Conservation (phyloP, 2,113 vertebrate species). For the Passer montanus region DNA sequence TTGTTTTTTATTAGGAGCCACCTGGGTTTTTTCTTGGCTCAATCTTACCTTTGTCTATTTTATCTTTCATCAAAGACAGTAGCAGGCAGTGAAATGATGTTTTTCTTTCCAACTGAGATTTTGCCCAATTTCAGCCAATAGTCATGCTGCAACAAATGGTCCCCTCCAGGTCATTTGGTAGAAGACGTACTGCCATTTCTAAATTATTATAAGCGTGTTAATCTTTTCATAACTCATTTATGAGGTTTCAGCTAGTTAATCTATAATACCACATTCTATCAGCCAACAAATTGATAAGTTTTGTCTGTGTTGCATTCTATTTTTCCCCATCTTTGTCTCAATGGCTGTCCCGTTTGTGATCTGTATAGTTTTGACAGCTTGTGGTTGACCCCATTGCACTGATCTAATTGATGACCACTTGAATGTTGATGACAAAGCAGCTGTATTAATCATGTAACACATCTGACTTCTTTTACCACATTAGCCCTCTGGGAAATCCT, state of each 20-base stretch:
- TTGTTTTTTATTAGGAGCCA: not conserved
- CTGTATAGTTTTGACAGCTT: constrained; percentile 9
- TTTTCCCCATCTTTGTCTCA: not conserved
- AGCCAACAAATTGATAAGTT: not conserved
- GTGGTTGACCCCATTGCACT: not conserved
- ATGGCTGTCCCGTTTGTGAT: not conserved
- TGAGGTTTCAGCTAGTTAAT: not conserved
- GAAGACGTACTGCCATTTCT: not conserved
- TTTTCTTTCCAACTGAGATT: not conserved
- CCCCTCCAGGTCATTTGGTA: not conserved
- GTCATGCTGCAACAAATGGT: not conserved
- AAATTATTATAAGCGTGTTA: not conserved
- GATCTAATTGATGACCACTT: not conserved
- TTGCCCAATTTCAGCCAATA: not conserved
- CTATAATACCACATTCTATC: not conserved
- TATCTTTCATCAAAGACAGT: not conserved
- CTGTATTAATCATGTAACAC: constrained; percentile 9
- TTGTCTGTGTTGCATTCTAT: not conserved
- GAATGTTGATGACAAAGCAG: constrained; percentile 12
- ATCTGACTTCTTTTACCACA: constrained; percentile 25
- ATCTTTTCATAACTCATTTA: not conserved
- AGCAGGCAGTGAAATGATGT: not conserved
- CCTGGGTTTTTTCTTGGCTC: not conserved
- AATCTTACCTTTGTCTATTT: not conserved
- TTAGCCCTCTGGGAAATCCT: constrained; percentile 35